A percentile compares a stretch with the other conserved stretches of the same genome.
phyloP scores from a whole-genome alignment of 1,140 invertebrate species.

The Eufriesea mexicana region DNA sequence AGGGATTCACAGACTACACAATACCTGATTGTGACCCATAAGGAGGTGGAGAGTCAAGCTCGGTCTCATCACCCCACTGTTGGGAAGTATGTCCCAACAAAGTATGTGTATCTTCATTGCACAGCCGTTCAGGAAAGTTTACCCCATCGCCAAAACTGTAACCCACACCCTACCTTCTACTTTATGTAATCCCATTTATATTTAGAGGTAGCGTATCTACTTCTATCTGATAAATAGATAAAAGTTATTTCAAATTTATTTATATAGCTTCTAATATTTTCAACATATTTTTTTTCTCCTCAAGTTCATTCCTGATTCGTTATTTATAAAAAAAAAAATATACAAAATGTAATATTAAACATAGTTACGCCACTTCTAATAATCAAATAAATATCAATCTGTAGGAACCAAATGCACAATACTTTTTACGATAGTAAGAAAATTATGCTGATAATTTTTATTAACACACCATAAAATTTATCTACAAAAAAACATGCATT shows the following conservation, averaged over 20 bases:
- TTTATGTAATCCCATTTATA: slow-evolving; percentile 61
- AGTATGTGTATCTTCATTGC: slow-evolving; percentile 91
- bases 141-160: slow-evolving; percentile 93
- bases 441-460: slow-evolving; percentile 39
- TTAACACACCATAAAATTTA: slow-evolving; percentile 42
- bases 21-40: slow-evolving; percentile 76
- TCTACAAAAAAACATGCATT: slow-evolving; percentile 11
- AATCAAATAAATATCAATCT: slow-evolving; percentile 65
- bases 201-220: slow-evolving; percentile 64
- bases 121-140: slow-evolving; percentile 90
- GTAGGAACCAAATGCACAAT: slow-evolving; percentile 82
- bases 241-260: background rate
- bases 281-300: background rate
- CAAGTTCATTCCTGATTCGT: background rate
- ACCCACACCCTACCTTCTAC: slow-evolving; percentile 79
- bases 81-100: slow-evolving; percentile 84
- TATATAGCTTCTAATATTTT: background rate
- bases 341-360: slow-evolving; percentile 5
- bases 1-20: slow-evolving; percentile 63
- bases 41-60: slow-evolving; percentile 77
- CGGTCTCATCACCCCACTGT: slow-evolving; percentile 82
- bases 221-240: background rate
- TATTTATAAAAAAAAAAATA: background rate
- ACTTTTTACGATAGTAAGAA: slow-evolving; percentile 64
- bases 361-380: slow-evolving; percentile 70